These are phyloP conservation scores for Musca vetustissima DNA, from an alignment of 1,140 invertebrate genomes.

Conservation along the genomic window DNA sequence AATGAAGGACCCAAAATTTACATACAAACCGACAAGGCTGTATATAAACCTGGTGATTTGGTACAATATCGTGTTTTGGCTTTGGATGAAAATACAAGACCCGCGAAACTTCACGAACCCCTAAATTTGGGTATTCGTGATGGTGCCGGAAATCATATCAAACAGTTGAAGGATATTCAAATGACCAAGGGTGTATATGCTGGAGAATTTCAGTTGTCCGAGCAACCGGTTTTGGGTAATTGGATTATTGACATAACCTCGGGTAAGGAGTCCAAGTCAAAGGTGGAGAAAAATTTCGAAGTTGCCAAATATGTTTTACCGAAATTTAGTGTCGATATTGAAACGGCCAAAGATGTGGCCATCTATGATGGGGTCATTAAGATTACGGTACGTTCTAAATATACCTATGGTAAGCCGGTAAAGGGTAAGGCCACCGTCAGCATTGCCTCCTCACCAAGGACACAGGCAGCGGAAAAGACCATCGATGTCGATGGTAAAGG, in stretches of 20 bases:
- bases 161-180: constrained; percentile 72
- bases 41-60: constrained; percentile 86
- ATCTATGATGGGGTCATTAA: constrained; percentile 76
- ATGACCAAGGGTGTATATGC: constrained; percentile 76
- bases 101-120: constrained; percentile 53
- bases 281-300: constrained; percentile 40
- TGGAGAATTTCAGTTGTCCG: constrained; percentile 76
- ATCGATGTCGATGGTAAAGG: constrained; percentile 71
- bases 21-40: constrained; percentile 91
- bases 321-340: constrained; percentile 85
- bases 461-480: constrained; percentile 60
- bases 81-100: constrained; percentile 74
- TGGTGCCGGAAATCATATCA: constrained; percentile 42
- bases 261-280: constrained; percentile 24
- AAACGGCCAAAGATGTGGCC: constrained; percentile 77
- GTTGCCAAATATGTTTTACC: constrained; percentile 88
- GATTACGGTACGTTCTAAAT: constrained; percentile 76
- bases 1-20: constrained; percentile 87
- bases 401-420: constrained; percentile 72
- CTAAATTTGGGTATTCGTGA: constrained; percentile 33
- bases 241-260: constrained; percentile 77
- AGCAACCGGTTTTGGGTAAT: constrained; percentile 85
- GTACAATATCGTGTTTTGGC: constrained; percentile 85
- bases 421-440: constrained; percentile 72
- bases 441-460: constrained; percentile 57